phyloP scores from a whole-genome alignment of 2,113 vertebrate species.

The Perognathus longimembris region DNA sequence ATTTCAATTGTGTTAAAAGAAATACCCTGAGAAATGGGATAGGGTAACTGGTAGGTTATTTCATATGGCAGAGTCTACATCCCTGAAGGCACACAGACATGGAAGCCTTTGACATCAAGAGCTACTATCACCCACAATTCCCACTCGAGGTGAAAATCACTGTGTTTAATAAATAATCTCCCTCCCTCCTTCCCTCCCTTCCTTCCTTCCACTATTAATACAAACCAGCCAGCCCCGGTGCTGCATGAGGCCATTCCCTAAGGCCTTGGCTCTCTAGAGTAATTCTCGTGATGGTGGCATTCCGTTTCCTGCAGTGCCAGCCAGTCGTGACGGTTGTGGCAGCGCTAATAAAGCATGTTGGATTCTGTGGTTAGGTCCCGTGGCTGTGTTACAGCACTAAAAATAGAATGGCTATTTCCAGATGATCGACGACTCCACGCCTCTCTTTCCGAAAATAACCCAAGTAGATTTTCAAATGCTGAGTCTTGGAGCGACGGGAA shows the following conservation, averaged over 20 bases:
- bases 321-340: conserved; percentile 56
- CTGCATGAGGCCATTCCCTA: background rate
- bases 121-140: background rate
- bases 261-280: background rate
- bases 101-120: background rate
- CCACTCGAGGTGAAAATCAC: background rate
- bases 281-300: conserved; percentile 40
- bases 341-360: conserved; percentile 5
- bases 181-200: background rate
- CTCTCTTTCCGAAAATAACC: conserved; percentile 48
- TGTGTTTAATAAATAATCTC: background rate
- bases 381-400: conserved; percentile 49
- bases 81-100: background rate
- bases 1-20: background rate
- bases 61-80: background rate
- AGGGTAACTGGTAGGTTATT: background rate
- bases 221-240: background rate
- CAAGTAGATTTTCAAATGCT: conserved; percentile 44
- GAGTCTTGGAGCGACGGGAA: background rate
- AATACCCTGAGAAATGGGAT: background rate
- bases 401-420: conserved; percentile 67
- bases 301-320: conserved; percentile 60
- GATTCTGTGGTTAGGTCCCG: conserved; percentile 53
- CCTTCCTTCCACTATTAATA: background rate
- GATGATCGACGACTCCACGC: conserved; percentile 12